These are phyloP conservation scores for Esperia sulphurella DNA, from an alignment of 2,888 invertebrate genomes.

Conservation along the genomic window DNA sequence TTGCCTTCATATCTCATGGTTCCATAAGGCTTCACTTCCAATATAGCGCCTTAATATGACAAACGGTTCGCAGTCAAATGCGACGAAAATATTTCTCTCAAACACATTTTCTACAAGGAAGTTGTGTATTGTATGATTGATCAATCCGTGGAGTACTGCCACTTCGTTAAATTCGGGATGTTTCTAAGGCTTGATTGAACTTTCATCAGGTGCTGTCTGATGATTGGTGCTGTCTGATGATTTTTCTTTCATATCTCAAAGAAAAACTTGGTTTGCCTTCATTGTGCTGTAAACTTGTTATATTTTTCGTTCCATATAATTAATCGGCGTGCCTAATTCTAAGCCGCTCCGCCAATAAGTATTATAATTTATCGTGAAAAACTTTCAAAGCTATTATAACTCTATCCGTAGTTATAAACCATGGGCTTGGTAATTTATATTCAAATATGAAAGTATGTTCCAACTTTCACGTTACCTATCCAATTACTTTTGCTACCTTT, in stretches of 20 bases:
- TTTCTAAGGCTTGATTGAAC: too few relatives aligned
- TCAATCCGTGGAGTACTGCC: constrained; percentile 4
- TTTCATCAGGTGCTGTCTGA: too few relatives aligned
- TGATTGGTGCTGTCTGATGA: neutral
- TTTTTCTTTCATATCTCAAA: neutral
- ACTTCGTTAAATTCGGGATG: too few relatives aligned
- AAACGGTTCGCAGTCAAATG: constrained; percentile 49
- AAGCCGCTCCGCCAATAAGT: constrained; percentile 26
- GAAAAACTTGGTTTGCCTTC: too few relatives aligned
- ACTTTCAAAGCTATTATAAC: constrained; percentile 50
- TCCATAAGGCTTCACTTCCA: constrained; percentile 53
- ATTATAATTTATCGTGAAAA: constrained; percentile 39
- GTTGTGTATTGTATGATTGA: constrained; percentile 6
- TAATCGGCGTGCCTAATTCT: constrained; percentile 49
- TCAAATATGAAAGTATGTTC: constrained; percentile 10
- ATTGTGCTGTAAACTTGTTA: neutral
- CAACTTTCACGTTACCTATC: neutral
- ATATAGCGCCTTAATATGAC: constrained; percentile 51
- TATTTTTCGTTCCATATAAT: constrained; percentile 11
- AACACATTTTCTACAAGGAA: constrained; percentile 22
- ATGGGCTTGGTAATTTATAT: constrained; percentile 25
- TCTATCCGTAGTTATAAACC: constrained; percentile 41
- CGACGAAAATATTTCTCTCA: constrained; percentile 41
- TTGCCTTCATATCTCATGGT: constrained; percentile 49
- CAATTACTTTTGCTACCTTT: too few relatives aligned